Evolutionary conservation across 1,140 invertebrate species (phyloP), one percentile per base, ranked within the genome.

Genomic region (Drosophila ohnishii): DNA sequence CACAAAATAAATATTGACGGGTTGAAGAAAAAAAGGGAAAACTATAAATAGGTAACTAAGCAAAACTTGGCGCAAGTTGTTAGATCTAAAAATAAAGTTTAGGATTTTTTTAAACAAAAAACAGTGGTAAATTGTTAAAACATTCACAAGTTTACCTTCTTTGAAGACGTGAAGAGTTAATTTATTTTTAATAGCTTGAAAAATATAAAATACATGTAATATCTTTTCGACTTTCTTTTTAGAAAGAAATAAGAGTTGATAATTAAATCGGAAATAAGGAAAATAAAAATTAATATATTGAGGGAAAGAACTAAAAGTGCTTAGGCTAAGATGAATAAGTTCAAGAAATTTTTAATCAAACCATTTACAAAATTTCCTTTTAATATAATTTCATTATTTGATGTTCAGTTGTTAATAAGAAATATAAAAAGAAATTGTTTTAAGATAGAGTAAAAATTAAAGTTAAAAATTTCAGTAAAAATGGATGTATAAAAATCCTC

Each of bases 1-100:
- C 50, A 53, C 32, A 5, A 22, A 35, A 35, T 22, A 53, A 35
- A 53, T 53, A 53, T 35, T 53, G 16, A 53, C 50, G 35, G 16
- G 8, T 19, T 19, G 32, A 35, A 53, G 35, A 53, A 22, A 14
- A 35, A 53, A 32, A 13, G 19, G 32, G 50, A 13, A 22, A 35
- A 51, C 2, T 34, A 51, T 34, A 51, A 50, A 50, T 50, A 50
- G n/a, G 1, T 9, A 28, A 3, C 13, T n/a, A 28, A 2, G 47
- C 2, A 28, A n/a, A 5, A n/a, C 13, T 9, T 14, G 9, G 45
- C 22, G 14, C 45, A n/a, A 28, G 45, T n/a, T 8, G 28, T 28
- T n/a, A 48, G 14, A 48, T 48, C 45, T 28, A 48, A 28, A 48
- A 28, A 28, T 48, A 48, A 48, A 48, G 8, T 5, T 25, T 2